Percentiles rank a stretch among this genome's conserved stretches.
Evolutionary conservation across 1,140 invertebrate species (phyloP).

Genomic region (Formica exsecta): DNA sequence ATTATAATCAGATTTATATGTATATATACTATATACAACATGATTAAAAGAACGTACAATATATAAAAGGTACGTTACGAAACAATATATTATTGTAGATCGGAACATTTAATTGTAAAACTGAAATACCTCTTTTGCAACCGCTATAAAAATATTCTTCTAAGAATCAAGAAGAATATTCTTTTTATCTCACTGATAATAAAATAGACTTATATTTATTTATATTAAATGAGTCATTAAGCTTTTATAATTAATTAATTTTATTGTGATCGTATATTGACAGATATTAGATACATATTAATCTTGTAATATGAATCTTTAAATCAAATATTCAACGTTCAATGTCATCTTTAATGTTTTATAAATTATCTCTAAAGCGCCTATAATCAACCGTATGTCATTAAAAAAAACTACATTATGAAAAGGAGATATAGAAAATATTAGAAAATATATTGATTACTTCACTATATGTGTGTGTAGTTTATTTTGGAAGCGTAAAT

Average conservation of each 20-base stretch:
- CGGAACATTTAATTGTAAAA: background rate
- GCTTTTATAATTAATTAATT: background rate
- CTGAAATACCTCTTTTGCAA: background rate
- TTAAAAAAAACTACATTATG: constrained; percentile 2
- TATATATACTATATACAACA: background rate
- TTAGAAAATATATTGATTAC: background rate
- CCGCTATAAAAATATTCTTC: background rate
- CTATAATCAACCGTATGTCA: background rate
- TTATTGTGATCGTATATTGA: background rate
- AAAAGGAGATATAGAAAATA: background rate
- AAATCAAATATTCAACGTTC: background rate
- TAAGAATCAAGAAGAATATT: background rate
- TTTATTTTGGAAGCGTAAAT: constrained; percentile 36
- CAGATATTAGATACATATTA: background rate
- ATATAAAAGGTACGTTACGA: background rate
- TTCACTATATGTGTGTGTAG: background rate
- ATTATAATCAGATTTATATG: constrained; percentile 57
- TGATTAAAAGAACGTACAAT: constrained; percentile 15
- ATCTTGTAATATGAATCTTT: background rate
- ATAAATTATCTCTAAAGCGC: background rate
- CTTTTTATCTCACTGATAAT: no score
- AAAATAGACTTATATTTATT: background rate
- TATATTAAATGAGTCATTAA: background rate
- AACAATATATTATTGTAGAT: background rate
- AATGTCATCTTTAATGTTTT: background rate